Evolutionary conservation across 1,140 invertebrate genomes (phyloP).

Genomic region (Drosophila tropicalis): DNA sequence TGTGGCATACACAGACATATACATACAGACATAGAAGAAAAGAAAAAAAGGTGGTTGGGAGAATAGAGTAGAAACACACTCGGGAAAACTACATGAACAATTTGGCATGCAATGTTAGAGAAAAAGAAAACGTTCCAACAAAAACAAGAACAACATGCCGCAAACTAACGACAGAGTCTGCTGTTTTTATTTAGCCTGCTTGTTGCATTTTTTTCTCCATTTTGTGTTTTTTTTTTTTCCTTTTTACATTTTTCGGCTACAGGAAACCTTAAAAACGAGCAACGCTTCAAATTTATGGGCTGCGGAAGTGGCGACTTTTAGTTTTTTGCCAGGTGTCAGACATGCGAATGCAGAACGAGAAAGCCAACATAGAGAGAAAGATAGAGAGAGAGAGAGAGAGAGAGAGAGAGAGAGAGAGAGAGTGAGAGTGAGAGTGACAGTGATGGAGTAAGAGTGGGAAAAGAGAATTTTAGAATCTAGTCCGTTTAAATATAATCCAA

Average conservation of each 20-base stretch:
- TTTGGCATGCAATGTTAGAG: conserved; percentile 58
- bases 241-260: conserved; percentile 16
- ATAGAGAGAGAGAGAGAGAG: neutral
- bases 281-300: conserved; percentile 71
- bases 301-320: conserved; percentile 74
- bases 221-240: conserved; percentile 19
- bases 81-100: conserved; percentile 61
- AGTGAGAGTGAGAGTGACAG: neutral
- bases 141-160: conserved; percentile 23
- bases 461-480: neutral
- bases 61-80: conserved; percentile 31
- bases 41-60: neutral
- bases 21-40: neutral
- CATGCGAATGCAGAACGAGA: conserved; percentile 30
- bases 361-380: neutral
- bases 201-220: conserved; percentile 34
- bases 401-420: neutral
- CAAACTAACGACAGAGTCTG: conserved; percentile 26
- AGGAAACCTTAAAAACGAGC: conserved; percentile 67
- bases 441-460: neutral
- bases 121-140: conserved; percentile 34
- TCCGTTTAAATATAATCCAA: conserved; percentile 47
- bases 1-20: conserved; percentile 41
- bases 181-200: conserved; percentile 45
- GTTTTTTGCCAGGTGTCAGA: conserved; percentile 71